Percentiles rank a stretch among this genome's conserved stretches.
Evolutionary conservation across 2,797 vertebrate genomes (phyloP).

Genomic region (Lophotriccus pileatus): DNA sequence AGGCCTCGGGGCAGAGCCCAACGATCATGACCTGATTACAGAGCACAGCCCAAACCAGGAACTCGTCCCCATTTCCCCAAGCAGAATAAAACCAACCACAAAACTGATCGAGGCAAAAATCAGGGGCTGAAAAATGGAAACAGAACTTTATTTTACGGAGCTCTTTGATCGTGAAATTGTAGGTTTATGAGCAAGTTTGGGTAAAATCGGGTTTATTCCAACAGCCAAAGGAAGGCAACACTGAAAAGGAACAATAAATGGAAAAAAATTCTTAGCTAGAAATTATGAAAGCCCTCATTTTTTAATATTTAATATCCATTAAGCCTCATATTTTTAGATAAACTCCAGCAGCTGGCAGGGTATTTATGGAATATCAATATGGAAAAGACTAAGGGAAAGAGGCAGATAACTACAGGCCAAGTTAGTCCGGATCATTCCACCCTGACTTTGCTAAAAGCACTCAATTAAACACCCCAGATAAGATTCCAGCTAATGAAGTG

Average conservation of each 20-base stretch:
- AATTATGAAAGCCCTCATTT: neutral
- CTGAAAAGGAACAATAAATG: neutral
- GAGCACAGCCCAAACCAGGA: neutral
- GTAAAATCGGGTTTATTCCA: neutral
- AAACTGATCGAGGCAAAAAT: neutral
- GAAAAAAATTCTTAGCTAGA: neutral
- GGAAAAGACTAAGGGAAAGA: neutral
- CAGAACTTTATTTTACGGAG: neutral
- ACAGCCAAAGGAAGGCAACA: neutral
- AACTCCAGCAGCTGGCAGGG: neutral
- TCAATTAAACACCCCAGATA: neutral
- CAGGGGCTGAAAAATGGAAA: fast-evolving
- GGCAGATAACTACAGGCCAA: neutral
- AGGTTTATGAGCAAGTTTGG: neutral
- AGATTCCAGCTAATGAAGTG: neutral
- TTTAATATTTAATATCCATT: neutral
- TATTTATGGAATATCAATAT: neutral
- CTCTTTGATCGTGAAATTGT: neutral
- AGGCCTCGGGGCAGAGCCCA: neutral
- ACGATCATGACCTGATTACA: neutral
- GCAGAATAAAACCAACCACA: neutral
- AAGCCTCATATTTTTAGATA: neutral
- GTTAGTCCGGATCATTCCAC: neutral
- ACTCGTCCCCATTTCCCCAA: neutral
- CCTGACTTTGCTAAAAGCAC: neutral